These are phyloP conservation scores for Drosophila merina DNA, from an alignment of 2,888 invertebrate species.

Conservation along the genomic window DNA sequence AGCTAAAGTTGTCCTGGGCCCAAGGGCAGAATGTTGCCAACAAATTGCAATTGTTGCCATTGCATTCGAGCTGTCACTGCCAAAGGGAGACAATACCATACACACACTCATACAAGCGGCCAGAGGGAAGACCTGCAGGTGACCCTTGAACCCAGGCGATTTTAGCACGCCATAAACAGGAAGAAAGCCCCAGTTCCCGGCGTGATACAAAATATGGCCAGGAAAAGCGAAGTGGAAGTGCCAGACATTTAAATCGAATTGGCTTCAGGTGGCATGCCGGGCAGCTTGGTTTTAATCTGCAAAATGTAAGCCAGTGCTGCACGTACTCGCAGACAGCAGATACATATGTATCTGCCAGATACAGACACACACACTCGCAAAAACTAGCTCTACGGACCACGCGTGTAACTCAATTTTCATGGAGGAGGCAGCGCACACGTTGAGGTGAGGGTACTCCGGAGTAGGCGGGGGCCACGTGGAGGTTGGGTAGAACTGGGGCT, in stretches of 20 bases:
- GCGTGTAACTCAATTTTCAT: slow-evolving; percentile 80
- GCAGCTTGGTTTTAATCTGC: slow-evolving; percentile 67
- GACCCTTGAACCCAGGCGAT: slow-evolving; percentile 72
- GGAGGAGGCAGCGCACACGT: slow-evolving; percentile 62
- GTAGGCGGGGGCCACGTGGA: slow-evolving; percentile 10
- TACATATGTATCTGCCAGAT: slow-evolving; percentile 73
- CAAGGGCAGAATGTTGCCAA: slow-evolving; percentile 80
- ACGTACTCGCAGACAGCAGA: slow-evolving; percentile 65
- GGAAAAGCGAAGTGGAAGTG: slow-evolving; percentile 76
- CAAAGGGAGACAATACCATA: slow-evolving; percentile 34
- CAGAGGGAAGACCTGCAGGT: slow-evolving; percentile 20
- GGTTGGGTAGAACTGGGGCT: background rate
- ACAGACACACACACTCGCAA: slow-evolving; percentile 37
- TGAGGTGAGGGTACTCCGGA: slow-evolving; percentile 9
- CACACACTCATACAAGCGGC: slow-evolving; percentile 12
- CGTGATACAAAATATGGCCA: slow-evolving; percentile 64
- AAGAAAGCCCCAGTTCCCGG: slow-evolving; percentile 37
- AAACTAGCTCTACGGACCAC: slow-evolving; percentile 49
- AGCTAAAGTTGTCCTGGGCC: slow-evolving; percentile 53
- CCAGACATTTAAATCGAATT: slow-evolving; percentile 80
- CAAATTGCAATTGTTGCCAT: slow-evolving; percentile 84
- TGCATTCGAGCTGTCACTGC: slow-evolving; percentile 81
- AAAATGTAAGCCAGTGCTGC: slow-evolving; percentile 69
- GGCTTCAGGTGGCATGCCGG: slow-evolving; percentile 63
- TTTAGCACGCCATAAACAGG: slow-evolving; percentile 71